Conservation (phyloP, 2,888 invertebrate species). For the Mechanitis mazaeus region DNA sequence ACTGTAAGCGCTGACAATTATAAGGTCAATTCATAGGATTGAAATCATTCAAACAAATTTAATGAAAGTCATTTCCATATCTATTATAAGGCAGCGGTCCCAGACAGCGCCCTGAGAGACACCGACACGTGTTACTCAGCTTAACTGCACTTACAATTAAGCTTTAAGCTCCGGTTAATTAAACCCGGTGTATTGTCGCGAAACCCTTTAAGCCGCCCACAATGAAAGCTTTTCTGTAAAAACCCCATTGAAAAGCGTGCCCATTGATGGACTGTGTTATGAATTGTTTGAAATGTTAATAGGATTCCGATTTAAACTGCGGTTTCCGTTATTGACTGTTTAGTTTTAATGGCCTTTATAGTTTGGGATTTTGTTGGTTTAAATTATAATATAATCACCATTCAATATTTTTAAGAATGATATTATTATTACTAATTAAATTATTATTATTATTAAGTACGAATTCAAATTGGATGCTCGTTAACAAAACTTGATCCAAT, state of each 20-base stretch:
- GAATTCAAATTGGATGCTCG: no score
- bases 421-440: no score
- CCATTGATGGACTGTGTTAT: conserved; percentile 49
- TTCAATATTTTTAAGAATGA: no score
- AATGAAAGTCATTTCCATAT: conserved; percentile 57
- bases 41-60: conserved; percentile 10
- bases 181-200: conserved; percentile 68
- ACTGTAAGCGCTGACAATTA: neutral
- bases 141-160: conserved; percentile 74
- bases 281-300: conserved; percentile 42
- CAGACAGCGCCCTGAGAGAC: conserved; percentile 51
- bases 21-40: neutral
- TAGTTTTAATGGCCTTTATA: conserved; percentile 31
- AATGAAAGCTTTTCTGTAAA: conserved; percentile 62
- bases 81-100: conserved; percentile 47
- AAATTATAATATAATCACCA: no score
- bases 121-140: conserved; percentile 69
- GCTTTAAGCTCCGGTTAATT: conserved; percentile 74
- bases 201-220: conserved; percentile 65
- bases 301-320: conserved; percentile 40
- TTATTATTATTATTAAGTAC: no score
- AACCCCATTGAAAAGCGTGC: conserved; percentile 54
- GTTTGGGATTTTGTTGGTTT: conserved; percentile 10
- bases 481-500: no score
- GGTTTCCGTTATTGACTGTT: conserved; percentile 44